Evolutionary conservation across 2,113 vertebrate genomes (phyloP).

Genomic region (Bujurquina vittata): DNA sequence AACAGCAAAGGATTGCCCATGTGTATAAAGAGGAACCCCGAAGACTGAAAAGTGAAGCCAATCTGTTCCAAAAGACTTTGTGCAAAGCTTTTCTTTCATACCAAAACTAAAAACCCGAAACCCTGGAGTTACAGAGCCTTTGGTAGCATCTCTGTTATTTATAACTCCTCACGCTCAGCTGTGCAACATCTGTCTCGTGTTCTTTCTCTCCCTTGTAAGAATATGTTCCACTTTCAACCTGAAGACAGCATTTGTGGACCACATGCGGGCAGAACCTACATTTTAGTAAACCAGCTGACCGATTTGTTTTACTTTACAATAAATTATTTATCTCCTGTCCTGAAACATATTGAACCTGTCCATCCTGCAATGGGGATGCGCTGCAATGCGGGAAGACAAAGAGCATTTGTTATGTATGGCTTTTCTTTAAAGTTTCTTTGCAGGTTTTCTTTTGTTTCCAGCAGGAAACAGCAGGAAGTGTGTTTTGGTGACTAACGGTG

Average conservation of each 20-base stretch:
- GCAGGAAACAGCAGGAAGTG: too few species aligned
- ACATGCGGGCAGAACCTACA: conserved; percentile 54
- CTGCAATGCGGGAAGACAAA: background rate
- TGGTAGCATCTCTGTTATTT: background rate
- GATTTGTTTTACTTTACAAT: conserved; percentile 90
- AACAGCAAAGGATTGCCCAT: conserved; percentile 3
- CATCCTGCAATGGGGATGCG: conserved; percentile 64
- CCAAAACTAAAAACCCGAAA: too few species aligned
- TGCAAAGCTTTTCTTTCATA: too few species aligned
- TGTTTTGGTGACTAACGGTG: too few species aligned
- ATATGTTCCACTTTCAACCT: too few species aligned
- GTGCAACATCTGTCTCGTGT: background rate
- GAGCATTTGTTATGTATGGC: background rate
- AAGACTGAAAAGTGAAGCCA: too few species aligned
- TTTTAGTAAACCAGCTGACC: conserved; percentile 90
- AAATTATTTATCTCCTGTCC: conserved; percentile 87
- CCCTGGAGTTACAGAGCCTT: too few species aligned
- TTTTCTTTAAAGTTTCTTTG: too few species aligned
- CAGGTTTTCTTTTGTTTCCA: too few species aligned
- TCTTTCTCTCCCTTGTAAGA: background rate
- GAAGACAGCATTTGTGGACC: background rate
- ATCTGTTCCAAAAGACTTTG: too few species aligned
- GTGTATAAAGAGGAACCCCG: background rate
- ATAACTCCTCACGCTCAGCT: background rate
- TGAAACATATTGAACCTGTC: conserved; percentile 82